Evolutionary conservation across 1,140 invertebrate genomes (phyloP).

Genomic region (Chrysoperla carnea): DNA sequence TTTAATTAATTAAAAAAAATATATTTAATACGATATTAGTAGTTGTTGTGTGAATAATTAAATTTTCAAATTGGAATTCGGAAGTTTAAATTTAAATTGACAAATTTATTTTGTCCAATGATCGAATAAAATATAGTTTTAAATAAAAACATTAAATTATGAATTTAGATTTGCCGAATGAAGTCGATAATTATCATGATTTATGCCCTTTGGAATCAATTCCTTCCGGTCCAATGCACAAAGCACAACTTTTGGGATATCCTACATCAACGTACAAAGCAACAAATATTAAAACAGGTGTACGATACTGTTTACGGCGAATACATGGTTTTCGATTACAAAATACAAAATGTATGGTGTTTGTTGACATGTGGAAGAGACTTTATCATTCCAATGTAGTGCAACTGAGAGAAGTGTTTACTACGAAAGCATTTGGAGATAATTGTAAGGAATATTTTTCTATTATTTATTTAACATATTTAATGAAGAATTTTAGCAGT

Average conservation of each 20-base stretch:
- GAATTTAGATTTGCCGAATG: constrained; percentile 57
- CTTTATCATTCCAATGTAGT: constrained; percentile 86
- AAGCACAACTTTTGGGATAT: constrained; percentile 53
- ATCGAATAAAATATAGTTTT: no score
- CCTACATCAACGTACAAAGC: constrained; percentile 84
- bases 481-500: no score
- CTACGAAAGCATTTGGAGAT: constrained; percentile 89
- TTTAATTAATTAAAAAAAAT: no score
- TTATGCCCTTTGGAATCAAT: constrained; percentile 66
- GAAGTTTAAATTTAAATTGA: no score
- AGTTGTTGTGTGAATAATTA: no score
- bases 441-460: constrained; percentile 51
- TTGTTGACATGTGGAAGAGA: constrained; percentile 88
- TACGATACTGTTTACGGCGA: constrained; percentile 70
- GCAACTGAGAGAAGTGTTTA: constrained; percentile 80
- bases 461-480: no score
- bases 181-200: constrained; percentile 82
- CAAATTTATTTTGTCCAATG: no score
- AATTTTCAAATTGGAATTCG: no score
- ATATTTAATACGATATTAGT: no score
- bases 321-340: constrained; percentile 74
- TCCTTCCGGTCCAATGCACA: constrained; percentile 25
- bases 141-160: not conserved
- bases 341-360: constrained; percentile 66
- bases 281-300: constrained; percentile 71